Base-by-base conservation (phyloP, 2,113 vertebrate genomes). In the Myxocyprinus asiaticus region DNA sequence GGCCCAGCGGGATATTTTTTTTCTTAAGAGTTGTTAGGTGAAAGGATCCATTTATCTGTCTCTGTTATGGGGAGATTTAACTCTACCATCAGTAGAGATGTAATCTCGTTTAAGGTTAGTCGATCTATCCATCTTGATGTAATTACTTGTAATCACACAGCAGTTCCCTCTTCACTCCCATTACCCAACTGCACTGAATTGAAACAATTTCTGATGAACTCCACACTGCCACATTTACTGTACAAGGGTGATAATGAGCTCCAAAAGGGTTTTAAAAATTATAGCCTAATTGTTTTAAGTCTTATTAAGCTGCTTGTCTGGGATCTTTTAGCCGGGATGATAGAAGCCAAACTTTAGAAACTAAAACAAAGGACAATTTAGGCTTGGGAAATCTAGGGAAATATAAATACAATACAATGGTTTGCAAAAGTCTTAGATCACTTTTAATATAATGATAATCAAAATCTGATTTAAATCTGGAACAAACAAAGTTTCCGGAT, bases 71-170 rank as follows among this genome's bases (percentile, higher is more conserved):
- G 15, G 42, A 15, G 51, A 55, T n/a, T 9, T 15, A 7, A 63
- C 53, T 56, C 7, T 14, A 50, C 42, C 17, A 4, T 15, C 8
- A 53, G 7, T 55, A 15, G 75, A 61, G n/a, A 45, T 61, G 9
- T 69, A 55, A 71, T 62, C 44, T 79, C 65, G 33, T 56, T 74
- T 59, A 59, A 48, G 6, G 48, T 58, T 44, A 62, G 42, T 45
- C 53, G 58, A 42, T 76, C 14, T 65, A 69, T 71, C 64, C 72
- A 68, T 67, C 75, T 56, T 61, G 67, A 62, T 55, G 42, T 72
- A 63, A 75, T 82, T 67, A 43, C 10, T 50, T 12, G 43, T 64
- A 65, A 81, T 77, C 67, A 81, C 75, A 75, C 6, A 7, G 42
- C 64, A 43, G 70, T 47, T 82, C 67, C 62, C 5, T 75, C 71